These are phyloP conservation scores for Sinocyclocheilus anshuiensis DNA, from an alignment of 2,113 vertebrate genomes.

Conservation along the genomic window DNA sequence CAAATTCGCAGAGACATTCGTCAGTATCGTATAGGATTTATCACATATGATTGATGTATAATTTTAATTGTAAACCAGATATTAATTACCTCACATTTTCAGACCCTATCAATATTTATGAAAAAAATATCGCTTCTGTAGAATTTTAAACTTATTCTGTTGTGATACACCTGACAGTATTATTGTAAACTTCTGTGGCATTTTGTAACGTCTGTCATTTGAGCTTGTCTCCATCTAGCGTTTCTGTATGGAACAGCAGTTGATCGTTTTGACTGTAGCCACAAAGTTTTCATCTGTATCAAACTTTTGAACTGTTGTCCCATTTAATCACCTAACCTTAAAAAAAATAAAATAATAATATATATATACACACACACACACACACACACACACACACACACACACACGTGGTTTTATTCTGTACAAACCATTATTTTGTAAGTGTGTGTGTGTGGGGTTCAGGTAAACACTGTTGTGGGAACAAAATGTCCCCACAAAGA, in stretches of 20 bases:
- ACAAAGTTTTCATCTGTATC: too few species aligned
- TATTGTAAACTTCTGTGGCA: neutral
- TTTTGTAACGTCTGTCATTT: neutral
- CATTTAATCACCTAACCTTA: too few species aligned
- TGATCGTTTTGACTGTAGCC: neutral
- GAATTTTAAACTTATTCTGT: neutral
- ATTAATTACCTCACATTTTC: neutral
- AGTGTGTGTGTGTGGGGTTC: too few species aligned
- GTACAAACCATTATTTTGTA: too few species aligned
- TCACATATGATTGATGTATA: neutral
- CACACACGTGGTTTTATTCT: too few species aligned
- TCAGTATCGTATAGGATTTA: neutral
- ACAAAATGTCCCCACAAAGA: too few species aligned
- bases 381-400: too few species aligned
- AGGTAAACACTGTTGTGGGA: too few species aligned
- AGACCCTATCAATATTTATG: neutral
- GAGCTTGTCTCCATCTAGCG: conserved; percentile 28
- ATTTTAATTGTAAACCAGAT: neutral
- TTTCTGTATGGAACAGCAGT: neutral
- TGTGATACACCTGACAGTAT: neutral
- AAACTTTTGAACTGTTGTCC: too few species aligned
- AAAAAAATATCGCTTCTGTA: neutral
- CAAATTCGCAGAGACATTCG: neutral
- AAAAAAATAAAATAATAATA: too few species aligned
- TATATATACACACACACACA: too few species aligned